Conservation (phyloP, 2,113 vertebrate genomes). For the Nyctibius bracteatus region DNA sequence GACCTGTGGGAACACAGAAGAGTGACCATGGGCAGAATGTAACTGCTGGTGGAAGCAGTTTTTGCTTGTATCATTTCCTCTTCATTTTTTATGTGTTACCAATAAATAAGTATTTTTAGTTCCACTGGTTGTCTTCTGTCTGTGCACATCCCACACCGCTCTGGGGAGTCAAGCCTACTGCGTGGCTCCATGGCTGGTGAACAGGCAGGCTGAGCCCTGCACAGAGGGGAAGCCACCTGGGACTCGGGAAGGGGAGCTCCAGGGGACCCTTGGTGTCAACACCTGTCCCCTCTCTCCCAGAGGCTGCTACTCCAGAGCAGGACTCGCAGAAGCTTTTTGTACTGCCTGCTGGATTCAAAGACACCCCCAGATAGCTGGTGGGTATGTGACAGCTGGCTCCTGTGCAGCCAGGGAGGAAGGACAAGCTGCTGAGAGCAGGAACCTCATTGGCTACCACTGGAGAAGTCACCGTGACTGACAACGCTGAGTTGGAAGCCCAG, state of each 20-base stretch:
- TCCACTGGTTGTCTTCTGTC: background rate
- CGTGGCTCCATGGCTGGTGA: accelerated
- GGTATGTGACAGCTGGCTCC: background rate
- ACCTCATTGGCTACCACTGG: background rate
- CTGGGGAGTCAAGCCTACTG: background rate
- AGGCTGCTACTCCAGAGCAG: background rate
- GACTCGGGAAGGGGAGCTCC: background rate
- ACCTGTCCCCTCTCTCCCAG: background rate
- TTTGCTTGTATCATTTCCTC: background rate
- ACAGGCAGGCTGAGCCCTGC: background rate
- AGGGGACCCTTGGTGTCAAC: background rate
- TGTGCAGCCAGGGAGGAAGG: background rate
- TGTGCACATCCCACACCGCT: background rate
- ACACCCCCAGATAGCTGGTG: accelerated
- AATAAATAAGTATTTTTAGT: background rate
- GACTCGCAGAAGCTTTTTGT: accelerated
- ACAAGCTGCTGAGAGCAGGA: background rate
- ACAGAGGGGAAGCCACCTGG: background rate
- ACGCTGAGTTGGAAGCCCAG: accelerated
- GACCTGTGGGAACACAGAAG: background rate
- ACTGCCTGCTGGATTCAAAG: accelerated
- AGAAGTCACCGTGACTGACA: background rate
- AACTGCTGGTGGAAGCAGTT: background rate
- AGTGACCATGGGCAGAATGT: background rate
- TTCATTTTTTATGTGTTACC: background rate